Base-by-base conservation (phyloP, 2,113 vertebrate species). In the Cervus canadensis region DNA sequence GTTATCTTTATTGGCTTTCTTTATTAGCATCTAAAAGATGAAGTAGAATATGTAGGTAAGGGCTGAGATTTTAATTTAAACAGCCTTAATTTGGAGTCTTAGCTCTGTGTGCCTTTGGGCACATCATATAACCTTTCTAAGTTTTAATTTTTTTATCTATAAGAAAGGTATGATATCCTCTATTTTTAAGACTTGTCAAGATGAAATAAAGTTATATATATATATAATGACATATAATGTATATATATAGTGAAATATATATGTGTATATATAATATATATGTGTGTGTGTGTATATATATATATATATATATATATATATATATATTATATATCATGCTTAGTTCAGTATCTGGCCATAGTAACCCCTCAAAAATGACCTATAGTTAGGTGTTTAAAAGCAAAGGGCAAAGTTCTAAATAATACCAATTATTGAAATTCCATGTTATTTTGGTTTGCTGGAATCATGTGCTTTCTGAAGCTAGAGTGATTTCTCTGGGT, bases 301-400 rank as follows among this genome's bases (percentile, higher is more conserved):
- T 40, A 45, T 78, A 40, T 81, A 84, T 60, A 67, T 54, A 36
- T 36, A 60, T 26, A 54, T 54, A 45, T 57, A 3, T 40, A 45
- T 78, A 40, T 81, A 84, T 60, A 67, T 54, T 57, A 21, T 16
- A 26, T 52, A 86, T 81, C 30, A 52, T 13, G 56, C 48, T 95
- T 91, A 95, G 5, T 54, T 91, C 45, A 33, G 26, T 87, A 48
- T 87, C 71, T 91, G n/a, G 56, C 28, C 60, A 79, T 78, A 71
- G 59, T 62, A 67, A 96, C 28, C 25, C 71, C 50, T 95, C 21
- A 52, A 83, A 91, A 48, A 91, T 78, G 30, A 83, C 54, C 52
- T 95, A 67, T 50, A 97, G 67, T 64, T 84, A 21, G 26, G 10
- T 60, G 74, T 91, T 93, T 93, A 89, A 97, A 88, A 96, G n/a